Base-by-base conservation (phyloP, 1,140 invertebrate genomes). In the Drosophila subobscura region DNA sequence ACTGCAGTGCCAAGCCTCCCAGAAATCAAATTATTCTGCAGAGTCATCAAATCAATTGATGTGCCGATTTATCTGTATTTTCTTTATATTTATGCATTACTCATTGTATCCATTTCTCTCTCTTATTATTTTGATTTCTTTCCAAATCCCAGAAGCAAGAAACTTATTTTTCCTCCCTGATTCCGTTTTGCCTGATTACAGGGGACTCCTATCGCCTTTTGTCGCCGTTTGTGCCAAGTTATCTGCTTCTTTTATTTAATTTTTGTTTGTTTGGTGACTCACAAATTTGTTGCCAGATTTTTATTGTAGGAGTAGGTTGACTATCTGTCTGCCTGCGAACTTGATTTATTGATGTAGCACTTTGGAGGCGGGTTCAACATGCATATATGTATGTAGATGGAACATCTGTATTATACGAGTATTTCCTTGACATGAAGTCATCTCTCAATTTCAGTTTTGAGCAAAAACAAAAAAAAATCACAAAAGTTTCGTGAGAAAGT, bases 21-120 rank as follows among this genome's bases (percentile, higher is more conserved):
- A 42, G 49, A 27, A 50, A 55, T 55, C 60, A 66, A 53, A n/a
- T n/a, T 54, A 40, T 33, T 12, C 51, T 42, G 25, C 58, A 27
- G 10, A 74, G 61, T 85, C 81, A 81, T 77, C 64, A 81, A 86
- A 74, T 77, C 81, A 86, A 86, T 86, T 80, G 77, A 66, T 86
- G 61, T 55, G 10, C 10, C 8, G 0, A 77, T 76, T 72, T 86
- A 59, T 80, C 63, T 70, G 61, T 74, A 65, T 77, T 55, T 51
- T 46, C 67, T 58, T 61, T 60, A 22, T 68, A 42, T 29, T 44
- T 70, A 52, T 46, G 54, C 57, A 37, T 58, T 51, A 40, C 25
- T 5, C 25, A 41, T 29, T 33, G 20, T 58, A 42, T 46, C 27
- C 8, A 33, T 37, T 10, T 37, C 33, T 4, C 25, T n/a, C 40